Evolutionary conservation across 2,797 vertebrate species (phyloP).

Genomic region (Urosaurus nigricauda): DNA sequence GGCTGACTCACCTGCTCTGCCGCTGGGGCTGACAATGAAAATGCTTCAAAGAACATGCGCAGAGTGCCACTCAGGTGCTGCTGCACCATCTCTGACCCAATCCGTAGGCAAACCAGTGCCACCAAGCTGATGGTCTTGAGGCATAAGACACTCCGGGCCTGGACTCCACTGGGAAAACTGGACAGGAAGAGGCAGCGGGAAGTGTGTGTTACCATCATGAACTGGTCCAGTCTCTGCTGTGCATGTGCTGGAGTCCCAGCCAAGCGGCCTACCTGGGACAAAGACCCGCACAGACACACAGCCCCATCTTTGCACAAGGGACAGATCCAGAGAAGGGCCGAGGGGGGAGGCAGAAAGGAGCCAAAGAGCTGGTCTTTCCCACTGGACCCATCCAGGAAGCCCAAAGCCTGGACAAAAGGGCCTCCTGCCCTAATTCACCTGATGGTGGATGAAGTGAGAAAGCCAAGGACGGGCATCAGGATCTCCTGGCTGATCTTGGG

Average conservation of each 20-base stretch:
- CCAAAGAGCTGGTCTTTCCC: background rate
- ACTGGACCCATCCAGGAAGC: background rate
- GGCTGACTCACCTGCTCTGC: slow-evolving; percentile 84
- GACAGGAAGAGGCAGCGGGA: slow-evolving; percentile 20
- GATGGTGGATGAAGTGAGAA: slow-evolving; percentile 89
- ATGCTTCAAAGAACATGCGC: slow-evolving; percentile 89
- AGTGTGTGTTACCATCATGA: slow-evolving; percentile 32
- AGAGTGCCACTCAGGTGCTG: slow-evolving; percentile 94
- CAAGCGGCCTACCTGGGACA: too few relatives aligned
- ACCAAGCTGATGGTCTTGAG: slow-evolving; percentile 95
- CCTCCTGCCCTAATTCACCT: slow-evolving; percentile 79
- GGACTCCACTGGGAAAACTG: slow-evolving; percentile 95
- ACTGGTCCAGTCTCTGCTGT: background rate
- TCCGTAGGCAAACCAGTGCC: slow-evolving; percentile 94
- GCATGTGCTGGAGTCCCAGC: too few relatives aligned
- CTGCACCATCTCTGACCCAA: slow-evolving; percentile 97
- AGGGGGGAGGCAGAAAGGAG: background rate
- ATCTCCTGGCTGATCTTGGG: slow-evolving; percentile 97
- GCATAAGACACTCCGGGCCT: slow-evolving; percentile 92
- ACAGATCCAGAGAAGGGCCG: too few relatives aligned
- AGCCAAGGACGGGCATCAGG: slow-evolving; percentile 90
- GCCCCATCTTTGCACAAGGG: too few relatives aligned
- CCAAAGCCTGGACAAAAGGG: background rate
- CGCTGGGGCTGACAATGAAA: slow-evolving; percentile 88
- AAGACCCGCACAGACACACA: too few relatives aligned